Percentiles rank a stretch among this genome's conserved stretches.
Conservation (phyloP, 1,140 invertebrate species). For the Tetramorium parvispinum region DNA sequence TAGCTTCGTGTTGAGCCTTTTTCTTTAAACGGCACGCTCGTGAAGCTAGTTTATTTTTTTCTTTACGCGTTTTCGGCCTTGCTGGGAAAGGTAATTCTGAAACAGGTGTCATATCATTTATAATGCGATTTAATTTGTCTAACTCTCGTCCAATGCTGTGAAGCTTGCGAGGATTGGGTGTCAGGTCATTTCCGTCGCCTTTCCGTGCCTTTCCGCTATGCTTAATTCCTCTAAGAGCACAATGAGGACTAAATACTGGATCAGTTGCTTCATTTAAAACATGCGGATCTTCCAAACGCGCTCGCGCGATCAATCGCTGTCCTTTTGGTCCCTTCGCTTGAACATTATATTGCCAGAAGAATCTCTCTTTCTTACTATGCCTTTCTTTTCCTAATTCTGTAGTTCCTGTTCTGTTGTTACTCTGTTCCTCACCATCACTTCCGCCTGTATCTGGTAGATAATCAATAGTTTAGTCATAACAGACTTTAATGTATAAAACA, state of each 20-base stretch:
- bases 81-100: conserved; percentile 96
- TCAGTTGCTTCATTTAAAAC: conserved; percentile 95
- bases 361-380: conserved; percentile 92
- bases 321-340: conserved; percentile 99
- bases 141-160: conserved; percentile 96
- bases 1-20: conserved; percentile 97
- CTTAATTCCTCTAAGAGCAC: conserved; percentile 95
- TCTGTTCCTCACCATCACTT: conserved; percentile 88
- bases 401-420: conserved; percentile 81
- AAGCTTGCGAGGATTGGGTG: conserved; percentile 97
- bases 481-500: background rate
- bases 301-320: conserved; percentile 92
- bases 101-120: conserved; percentile 98
- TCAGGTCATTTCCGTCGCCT: conserved; percentile 98
- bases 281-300: conserved; percentile 96
- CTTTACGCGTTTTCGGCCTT: conserved; percentile 96
- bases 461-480: background rate
- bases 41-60: conserved; percentile 99
- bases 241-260: conserved; percentile 96
- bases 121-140: conserved; percentile 95
- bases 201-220: conserved; percentile 97
- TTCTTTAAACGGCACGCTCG: conserved; percentile 97
- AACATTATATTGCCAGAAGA: conserved; percentile 99
- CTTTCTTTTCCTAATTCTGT: conserved; percentile 80
- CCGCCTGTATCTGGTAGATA: conserved; percentile 70